Evolutionary conservation across 2,113 vertebrate species (phyloP).

Genomic region (Prietella phreatophila): DNA sequence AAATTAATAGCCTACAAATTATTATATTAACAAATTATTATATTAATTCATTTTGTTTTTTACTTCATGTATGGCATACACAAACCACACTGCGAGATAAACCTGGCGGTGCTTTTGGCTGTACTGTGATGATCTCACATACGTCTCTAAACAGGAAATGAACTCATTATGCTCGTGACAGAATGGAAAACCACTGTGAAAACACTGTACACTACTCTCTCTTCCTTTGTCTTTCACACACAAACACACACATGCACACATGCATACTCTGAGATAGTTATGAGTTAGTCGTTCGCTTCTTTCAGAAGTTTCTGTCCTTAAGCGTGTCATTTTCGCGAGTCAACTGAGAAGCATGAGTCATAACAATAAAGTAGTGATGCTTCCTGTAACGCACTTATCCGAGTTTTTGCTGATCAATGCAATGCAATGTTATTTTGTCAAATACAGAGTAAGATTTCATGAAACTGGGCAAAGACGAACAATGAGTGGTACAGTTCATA

Average conservation of each 20-base stretch:
- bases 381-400: neutral
- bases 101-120: neutral
- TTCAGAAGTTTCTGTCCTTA: neutral
- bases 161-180: slow-evolving; percentile 54
- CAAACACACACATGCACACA: neutral
- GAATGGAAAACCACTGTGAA: slow-evolving; percentile 24
- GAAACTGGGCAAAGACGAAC: neutral
- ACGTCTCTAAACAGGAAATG: slow-evolving; percentile 60
- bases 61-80: neutral
- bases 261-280: neutral
- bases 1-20: neutral
- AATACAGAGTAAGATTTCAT: neutral
- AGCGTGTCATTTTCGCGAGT: neutral
- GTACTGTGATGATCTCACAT: slow-evolving; percentile 4
- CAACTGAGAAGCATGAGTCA: neutral
- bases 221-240: neutral
- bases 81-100: neutral
- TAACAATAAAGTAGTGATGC: neutral
- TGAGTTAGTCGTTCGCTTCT: neutral
- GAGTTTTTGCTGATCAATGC: neutral
- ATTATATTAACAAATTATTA: neutral
- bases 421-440: neutral
- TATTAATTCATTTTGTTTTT: neutral
- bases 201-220: neutral
- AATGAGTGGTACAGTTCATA: neutral